phyloP scores from a whole-genome alignment of 2,113 vertebrate species.

The Pandion haliaetus region DNA sequence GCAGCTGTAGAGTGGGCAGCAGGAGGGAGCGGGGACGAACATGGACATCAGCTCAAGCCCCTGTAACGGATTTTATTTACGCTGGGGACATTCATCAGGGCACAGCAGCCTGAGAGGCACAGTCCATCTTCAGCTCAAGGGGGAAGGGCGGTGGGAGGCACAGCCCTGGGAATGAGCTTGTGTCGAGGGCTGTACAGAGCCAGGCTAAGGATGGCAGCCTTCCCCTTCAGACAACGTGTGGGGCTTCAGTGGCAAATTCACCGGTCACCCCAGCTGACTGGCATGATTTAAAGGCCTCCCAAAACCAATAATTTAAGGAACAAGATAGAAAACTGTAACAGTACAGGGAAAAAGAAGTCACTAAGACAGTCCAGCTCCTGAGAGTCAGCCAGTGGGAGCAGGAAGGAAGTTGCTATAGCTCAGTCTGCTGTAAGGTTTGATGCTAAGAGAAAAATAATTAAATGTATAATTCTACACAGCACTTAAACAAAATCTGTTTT shows the following conservation, averaged over 20 bases:
- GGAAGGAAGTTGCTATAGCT: not conserved
- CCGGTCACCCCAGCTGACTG: not conserved
- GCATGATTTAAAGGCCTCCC: conserved; percentile 34
- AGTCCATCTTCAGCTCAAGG: conserved; percentile 35
- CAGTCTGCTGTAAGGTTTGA: conserved; percentile 20
- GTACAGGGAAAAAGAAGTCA: not conserved
- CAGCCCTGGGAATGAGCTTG: not conserved
- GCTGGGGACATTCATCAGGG: conserved; percentile 17
- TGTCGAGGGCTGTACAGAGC: not conserved
- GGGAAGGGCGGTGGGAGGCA: not conserved
- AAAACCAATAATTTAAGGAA: not conserved
- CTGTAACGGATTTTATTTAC: conserved; percentile 11
- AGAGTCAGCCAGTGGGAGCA: not conserved
- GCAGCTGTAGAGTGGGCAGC: not conserved
- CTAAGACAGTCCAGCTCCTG: conserved; percentile 3
- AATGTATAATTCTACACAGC: conserved; percentile 62
- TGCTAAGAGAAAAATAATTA: conserved; percentile 56
- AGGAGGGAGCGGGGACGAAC: not conserved
- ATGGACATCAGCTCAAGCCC: not conserved
- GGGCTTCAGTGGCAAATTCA: not conserved
- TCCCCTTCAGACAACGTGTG: not conserved
- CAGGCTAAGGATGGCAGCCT: not conserved
- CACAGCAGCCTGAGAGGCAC: conserved; percentile 39
- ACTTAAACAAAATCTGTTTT: conserved; percentile 68
- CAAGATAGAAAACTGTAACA: conserved; percentile 32